A percentile compares a stretch with the other conserved stretches of the same genome.
Conservation (phyloP, 2,113 vertebrate species). For the Dendropsophus ebraccatus region DNA sequence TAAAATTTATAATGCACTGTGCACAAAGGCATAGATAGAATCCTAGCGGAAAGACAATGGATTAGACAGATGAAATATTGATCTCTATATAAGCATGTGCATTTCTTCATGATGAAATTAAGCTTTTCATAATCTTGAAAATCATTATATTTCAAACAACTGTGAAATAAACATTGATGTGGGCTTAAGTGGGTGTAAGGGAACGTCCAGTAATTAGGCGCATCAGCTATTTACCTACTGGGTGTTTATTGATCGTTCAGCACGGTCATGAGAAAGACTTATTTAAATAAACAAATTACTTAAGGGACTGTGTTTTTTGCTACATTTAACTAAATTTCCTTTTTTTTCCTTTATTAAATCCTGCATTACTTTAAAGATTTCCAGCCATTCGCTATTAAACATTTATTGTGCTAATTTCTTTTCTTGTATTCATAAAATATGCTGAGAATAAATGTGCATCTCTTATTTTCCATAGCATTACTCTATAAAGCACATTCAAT, state of each 20-base stretch:
- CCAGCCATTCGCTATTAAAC: slow-evolving; percentile 15
- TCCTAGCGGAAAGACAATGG: neutral
- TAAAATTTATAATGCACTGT: neutral
- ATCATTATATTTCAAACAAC: slow-evolving; percentile 21
- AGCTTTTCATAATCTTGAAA: slow-evolving; percentile 4
- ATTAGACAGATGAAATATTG: neutral
- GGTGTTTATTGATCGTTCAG: slow-evolving; percentile 16
- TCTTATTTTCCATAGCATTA: neutral
- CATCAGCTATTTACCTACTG: neutral
- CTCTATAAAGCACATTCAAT: neutral
- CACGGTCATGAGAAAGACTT: neutral
- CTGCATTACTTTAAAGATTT: slow-evolving; percentile 11
- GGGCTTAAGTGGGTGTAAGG: slow-evolving; percentile 5
- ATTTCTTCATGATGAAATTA: neutral
- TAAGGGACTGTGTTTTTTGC: neutral
- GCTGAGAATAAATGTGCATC: neutral
- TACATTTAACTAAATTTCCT: slow-evolving; percentile 11
- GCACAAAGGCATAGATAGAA: neutral
- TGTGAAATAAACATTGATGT: slow-evolving; percentile 38
- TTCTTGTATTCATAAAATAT: neutral
- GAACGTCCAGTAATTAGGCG: neutral
- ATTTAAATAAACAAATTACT: slow-evolving; percentile 18
- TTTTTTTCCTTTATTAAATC: slow-evolving; percentile 5
- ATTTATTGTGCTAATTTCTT: slow-evolving; percentile 13
- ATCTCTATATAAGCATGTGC: neutral